Conservation (phyloP, 2,113 vertebrate species). For the Cottus gobio region DNA sequence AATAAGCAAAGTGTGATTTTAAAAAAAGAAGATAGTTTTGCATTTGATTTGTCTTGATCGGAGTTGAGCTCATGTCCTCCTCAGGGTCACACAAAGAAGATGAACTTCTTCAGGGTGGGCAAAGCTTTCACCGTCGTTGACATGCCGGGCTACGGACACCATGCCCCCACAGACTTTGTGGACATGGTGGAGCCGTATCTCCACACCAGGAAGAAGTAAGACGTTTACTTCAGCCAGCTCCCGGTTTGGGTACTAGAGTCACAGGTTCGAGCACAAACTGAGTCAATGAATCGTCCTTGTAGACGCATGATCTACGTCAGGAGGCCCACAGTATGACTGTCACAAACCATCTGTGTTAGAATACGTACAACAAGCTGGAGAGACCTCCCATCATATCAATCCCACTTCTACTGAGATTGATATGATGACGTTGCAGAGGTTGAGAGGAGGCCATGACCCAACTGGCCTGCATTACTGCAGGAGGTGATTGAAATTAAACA, state of each 20-base stretch:
- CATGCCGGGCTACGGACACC: conserved; percentile 96
- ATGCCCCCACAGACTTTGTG: conserved; percentile 89
- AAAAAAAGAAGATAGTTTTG: no score
- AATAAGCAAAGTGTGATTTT: not conserved
- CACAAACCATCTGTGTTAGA: no score
- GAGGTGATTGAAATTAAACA: not conserved
- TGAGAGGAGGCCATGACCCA: no score
- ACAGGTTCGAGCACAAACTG: not conserved
- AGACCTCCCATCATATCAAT: no score
- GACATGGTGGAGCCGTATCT: conserved; percentile 97
- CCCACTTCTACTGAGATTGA: no score
- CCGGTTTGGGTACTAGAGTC: not conserved
- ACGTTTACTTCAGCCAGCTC: not conserved
- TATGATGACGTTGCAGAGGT: not conserved
- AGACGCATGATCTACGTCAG: not conserved
- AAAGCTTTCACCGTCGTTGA: conserved; percentile 92
- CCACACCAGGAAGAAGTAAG: conserved; percentile 88
- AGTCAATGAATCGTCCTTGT: not conserved
- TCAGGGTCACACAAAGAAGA: conserved; percentile 97
- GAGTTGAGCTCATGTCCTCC: not conserved
- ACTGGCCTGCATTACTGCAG: no score
- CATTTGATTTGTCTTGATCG: not conserved
- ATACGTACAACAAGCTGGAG: no score
- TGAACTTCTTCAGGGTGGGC: conserved; percentile 96
- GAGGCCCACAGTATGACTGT: not conserved